Evolutionary conservation across 2,113 vertebrate genomes (phyloP), one percentile per base, ranked within the genome.

Genomic region (Anolis sagrei): DNA sequence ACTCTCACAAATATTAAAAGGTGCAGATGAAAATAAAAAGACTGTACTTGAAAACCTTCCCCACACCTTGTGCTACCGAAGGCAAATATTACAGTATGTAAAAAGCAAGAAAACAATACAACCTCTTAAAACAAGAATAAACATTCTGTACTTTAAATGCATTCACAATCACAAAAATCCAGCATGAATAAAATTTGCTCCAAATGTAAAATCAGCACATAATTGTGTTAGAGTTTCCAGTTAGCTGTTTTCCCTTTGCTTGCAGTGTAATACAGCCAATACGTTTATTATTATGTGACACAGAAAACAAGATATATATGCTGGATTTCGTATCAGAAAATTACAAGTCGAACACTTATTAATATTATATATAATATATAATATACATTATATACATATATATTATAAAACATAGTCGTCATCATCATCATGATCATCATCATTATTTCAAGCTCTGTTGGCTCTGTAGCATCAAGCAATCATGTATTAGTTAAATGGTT

Each of bases 391-490:
- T n/a, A n/a, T n/a, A n/a, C n/a, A n/a, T n/a, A n/a, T n/a, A n/a
- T 11, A 72, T 81, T 84, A 54, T 54, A 13, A 54, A 54, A 13
- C 14, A 54, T 54, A 13, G 14, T 48, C 66, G 34, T 32, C 32
- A 51, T 48, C 4, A 0, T 58, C 9, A 72, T 81, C 82, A 72
- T 39, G 34, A 25, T 48, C 66, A 49, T 32, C 32, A 51, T 48
- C 4, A 0, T 58, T 11, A 72, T 81, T 84, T 87, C 27, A 86
- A 18, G 18, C 1, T 83, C 29, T 79, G 39, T 10, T 69, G 1
- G 23, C 58, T 89, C 2, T 62, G 82, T 87, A 4, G 6, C 21
- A 70, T 76, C 88, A 83, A 80, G 80, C 87, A 72, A 84, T 51
- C 29, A 82, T 87, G 27, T 7, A 75, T 5, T 21, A 72, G 49